Evolutionary conservation across 64 coral and sea anemone genomes (phyloP).

Genomic region (Pocillopora verrucosa): DNA sequence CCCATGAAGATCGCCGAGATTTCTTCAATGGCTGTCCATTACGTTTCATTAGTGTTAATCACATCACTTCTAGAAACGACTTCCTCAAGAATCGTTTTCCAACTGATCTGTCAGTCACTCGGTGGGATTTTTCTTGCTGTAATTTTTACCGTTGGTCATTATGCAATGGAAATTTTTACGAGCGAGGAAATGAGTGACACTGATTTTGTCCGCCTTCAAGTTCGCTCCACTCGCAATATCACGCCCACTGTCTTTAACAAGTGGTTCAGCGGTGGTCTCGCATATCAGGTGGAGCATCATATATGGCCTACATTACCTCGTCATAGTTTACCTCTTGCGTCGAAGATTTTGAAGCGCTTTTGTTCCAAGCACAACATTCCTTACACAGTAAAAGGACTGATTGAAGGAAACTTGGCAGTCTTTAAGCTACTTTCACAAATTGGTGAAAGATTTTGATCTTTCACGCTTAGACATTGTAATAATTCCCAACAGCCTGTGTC

Average conservation of each 20-base stretch:
- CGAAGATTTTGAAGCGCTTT: slow-evolving; percentile 31
- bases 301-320: slow-evolving; percentile 27
- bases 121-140: slow-evolving; percentile 4
- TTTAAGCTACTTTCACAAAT: not conserved
- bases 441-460: slow-evolving; percentile 10
- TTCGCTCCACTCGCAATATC: slow-evolving; percentile 29
- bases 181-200: slow-evolving; percentile 13
- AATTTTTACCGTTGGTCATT: slow-evolving; percentile 5
- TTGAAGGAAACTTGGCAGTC: slow-evolving; percentile 27
- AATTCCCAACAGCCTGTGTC: too few species aligned
- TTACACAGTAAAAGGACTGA: not conserved
- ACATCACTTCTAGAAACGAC: slow-evolving; percentile 17
- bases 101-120: slow-evolving; percentile 1
- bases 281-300: slow-evolving; percentile 38
- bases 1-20: slow-evolving; percentile 28
- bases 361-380: slow-evolving; percentile 31
- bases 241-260: slow-evolving; percentile 24
- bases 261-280: slow-evolving; percentile 40
- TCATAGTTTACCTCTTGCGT: slow-evolving; percentile 20
- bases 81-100: not conserved
- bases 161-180: slow-evolving; percentile 13
- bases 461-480: not conserved
- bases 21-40: not conserved
- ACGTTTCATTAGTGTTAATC: not conserved
- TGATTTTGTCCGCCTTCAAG: slow-evolving; percentile 18